Percentiles rank a stretch among this genome's conserved stretches.
Evolutionary conservation across 2,888 invertebrate genomes (phyloP).

Genomic region (Caenorhabditis sp.): DNA sequence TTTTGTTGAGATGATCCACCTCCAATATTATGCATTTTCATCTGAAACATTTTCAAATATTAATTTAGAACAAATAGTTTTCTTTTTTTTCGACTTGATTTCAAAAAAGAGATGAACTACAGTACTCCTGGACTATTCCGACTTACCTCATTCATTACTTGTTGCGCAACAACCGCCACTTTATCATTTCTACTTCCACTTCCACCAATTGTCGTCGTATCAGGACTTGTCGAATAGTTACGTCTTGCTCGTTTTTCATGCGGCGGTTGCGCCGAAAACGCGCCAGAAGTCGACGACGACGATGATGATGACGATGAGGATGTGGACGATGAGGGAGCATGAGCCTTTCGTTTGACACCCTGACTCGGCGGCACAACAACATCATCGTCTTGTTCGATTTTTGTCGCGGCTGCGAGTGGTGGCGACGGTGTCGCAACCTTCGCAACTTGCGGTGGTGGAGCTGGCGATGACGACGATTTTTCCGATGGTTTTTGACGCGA

Average conservation of each 20-base stretch:
- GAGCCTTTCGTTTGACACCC: conserved; percentile 43
- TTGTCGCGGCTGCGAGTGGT: conserved; percentile 14
- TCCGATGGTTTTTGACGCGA: conserved; percentile 5
- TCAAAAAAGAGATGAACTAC: background rate
- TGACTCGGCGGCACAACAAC: conserved; percentile 9
- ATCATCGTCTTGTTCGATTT: conserved; percentile 8
- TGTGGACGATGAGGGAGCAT: conserved; percentile 10
- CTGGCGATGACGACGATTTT: too few relatives aligned
- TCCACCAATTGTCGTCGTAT: conserved; percentile 26
- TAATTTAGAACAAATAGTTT: background rate
- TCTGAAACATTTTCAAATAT: background rate
- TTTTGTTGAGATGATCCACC: background rate
- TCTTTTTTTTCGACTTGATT: background rate
- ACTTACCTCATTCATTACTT: too few relatives aligned
- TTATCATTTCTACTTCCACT: background rate
- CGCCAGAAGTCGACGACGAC: too few relatives aligned
- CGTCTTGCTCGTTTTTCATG: conserved; percentile 43
- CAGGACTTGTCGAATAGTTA: conserved; percentile 48
- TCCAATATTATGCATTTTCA: background rate
- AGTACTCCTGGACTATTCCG: too few relatives aligned
- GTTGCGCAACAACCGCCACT: background rate
- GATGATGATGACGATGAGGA: too few relatives aligned
- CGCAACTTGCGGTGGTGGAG: background rate
- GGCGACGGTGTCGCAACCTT: conserved; percentile 17
- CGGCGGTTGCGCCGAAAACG: background rate